A percentile compares a stretch with the other conserved stretches of the same genome.
Evolutionary conservation across 2,888 invertebrate genomes (phyloP).

Genomic region (Platycnemis pennipes): DNA sequence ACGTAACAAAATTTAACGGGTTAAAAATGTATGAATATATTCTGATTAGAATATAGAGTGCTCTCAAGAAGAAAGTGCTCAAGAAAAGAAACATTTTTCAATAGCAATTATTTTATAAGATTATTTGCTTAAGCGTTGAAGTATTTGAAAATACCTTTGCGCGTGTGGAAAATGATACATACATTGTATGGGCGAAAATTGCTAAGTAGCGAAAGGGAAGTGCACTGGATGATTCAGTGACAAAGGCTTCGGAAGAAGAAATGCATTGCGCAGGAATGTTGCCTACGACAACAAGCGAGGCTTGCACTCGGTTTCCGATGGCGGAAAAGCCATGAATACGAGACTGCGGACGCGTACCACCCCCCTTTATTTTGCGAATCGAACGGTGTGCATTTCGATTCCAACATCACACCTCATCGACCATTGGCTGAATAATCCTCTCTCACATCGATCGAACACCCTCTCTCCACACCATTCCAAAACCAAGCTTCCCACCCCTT

Average conservation of each 20-base stretch:
- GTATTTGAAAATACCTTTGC: no score
- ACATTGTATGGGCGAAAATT: not conserved
- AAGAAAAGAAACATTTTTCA: no score
- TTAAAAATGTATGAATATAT: no score
- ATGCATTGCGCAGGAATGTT: not conserved
- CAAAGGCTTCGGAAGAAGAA: not conserved
- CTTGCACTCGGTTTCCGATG: not conserved
- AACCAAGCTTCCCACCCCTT: not conserved
- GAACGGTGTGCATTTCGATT: not conserved
- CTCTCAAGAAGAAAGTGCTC: no score
- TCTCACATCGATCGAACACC: not conserved
- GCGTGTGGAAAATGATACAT: no score
- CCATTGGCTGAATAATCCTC: conserved; percentile 4
- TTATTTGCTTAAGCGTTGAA: no score
- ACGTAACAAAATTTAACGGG: no score
- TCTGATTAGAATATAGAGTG: no score
- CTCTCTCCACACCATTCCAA: not conserved
- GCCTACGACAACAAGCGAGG: not conserved
- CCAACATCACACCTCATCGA: conserved; percentile 32
- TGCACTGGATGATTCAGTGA: not conserved
- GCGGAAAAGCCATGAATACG: not conserved
- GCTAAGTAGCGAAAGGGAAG: not conserved
- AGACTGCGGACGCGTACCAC: not conserved
- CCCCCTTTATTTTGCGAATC: not conserved
- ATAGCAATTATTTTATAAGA: no score